Percentiles rank a stretch among this genome's conserved stretches.
Conservation (phyloP, 2,113 vertebrate genomes). For the Eudyptes chrysolophus region DNA sequence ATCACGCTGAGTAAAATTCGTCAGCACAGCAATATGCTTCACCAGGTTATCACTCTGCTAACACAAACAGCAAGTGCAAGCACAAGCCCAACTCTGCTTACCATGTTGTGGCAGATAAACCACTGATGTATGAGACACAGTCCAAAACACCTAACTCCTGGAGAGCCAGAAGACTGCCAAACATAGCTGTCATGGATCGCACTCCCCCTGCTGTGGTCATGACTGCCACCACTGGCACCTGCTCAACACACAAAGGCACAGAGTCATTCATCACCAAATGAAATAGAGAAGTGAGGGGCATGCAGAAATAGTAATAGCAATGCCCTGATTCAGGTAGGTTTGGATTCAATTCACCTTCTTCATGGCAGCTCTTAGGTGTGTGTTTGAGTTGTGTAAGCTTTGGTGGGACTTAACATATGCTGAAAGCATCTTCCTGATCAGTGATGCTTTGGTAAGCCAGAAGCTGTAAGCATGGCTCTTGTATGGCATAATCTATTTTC, state of each 20-base stretch:
- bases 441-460: background rate
- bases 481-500: background rate
- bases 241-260: background rate
- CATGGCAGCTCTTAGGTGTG: accelerated
- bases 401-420: background rate
- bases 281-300: background rate
- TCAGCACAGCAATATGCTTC: background rate
- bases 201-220: slow-evolving; percentile 81
- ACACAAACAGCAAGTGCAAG: background rate
- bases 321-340: background rate
- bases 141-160: slow-evolving; percentile 82
- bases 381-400: background rate
- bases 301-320: background rate
- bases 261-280: background rate
- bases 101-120: slow-evolving; percentile 88
- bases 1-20: background rate
- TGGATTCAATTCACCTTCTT: background rate
- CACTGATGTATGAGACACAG: slow-evolving; percentile 80
- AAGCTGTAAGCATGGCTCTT: background rate
- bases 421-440: background rate
- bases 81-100: slow-evolving; percentile 50
- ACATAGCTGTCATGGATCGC: slow-evolving; percentile 79
- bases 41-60: background rate
- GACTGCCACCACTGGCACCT: slow-evolving; percentile 84
- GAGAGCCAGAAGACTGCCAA: slow-evolving; percentile 80